A percentile compares a stretch with the other conserved stretches of the same genome.
Evolutionary conservation across 2,113 vertebrate genomes (phyloP).

Genomic region (Ciconia maguari): DNA sequence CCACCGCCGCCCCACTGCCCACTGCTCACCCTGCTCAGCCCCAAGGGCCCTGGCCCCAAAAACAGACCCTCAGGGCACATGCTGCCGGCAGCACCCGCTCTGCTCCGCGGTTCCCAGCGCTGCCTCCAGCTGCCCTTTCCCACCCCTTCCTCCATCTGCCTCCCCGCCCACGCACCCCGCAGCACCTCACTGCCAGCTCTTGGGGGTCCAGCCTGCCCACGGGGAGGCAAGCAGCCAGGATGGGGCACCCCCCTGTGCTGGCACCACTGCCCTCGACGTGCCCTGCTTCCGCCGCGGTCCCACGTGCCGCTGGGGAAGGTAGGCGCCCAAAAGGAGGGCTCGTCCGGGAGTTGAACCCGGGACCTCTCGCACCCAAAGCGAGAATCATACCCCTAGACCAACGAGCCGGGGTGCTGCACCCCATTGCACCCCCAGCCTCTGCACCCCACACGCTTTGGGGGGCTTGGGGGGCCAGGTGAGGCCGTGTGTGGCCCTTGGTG

Average conservation of each 20-base stretch:
- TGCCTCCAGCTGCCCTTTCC: no score
- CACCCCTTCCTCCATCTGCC: no score
- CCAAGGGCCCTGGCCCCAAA: background rate
- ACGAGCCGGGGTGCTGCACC: constrained; percentile 62
- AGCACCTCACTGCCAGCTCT: background rate
- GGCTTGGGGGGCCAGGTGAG: no score
- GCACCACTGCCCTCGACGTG: no score
- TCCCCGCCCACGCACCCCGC: no score
- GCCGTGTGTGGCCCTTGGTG: no score
- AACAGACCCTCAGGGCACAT: background rate
- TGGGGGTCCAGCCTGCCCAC: background rate
- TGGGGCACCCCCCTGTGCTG: no score
- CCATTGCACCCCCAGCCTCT: no score
- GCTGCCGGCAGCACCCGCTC: no score
- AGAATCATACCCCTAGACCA: constrained; percentile 82
- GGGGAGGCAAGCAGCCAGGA: no score
- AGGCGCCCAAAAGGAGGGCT: background rate
- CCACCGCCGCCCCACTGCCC: background rate
- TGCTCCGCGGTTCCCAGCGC: no score
- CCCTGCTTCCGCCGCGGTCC: background rate
- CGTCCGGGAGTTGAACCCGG: constrained; percentile 82
- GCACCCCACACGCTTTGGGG: no score
- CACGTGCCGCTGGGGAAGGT: background rate
- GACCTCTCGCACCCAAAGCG: constrained; percentile 81
- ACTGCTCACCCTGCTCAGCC: background rate